phyloP scores from a whole-genome alignment of 2,113 vertebrate species.

The Bubo blakistoni region DNA sequence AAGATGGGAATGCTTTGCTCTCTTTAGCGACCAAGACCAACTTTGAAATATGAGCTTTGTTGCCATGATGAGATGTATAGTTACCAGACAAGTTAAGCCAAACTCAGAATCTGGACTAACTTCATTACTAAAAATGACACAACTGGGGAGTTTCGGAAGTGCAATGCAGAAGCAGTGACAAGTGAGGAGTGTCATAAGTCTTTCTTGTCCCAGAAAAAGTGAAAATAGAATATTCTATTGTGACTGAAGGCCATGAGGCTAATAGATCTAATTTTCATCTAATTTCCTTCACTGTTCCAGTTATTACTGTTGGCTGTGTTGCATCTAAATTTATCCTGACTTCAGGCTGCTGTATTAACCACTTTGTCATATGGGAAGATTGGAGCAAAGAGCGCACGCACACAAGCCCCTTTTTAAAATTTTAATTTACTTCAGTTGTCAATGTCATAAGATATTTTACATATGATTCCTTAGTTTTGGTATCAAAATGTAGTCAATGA shows the following conservation, averaged over 20 bases:
- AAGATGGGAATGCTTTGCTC: background rate
- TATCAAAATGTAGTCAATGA: background rate
- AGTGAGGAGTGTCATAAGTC: background rate
- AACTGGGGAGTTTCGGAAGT: background rate
- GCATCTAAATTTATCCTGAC: background rate
- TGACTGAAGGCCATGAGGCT: background rate
- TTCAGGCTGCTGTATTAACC: background rate
- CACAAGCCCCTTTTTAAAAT: background rate
- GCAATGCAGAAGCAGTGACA: background rate
- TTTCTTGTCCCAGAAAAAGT: background rate
- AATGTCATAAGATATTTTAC: background rate
- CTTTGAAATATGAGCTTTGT: background rate
- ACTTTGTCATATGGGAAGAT: background rate
- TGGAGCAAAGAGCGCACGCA: background rate
- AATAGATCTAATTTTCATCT: background rate
- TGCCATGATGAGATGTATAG: background rate
- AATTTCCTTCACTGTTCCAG: background rate
- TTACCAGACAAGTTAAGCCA: background rate
- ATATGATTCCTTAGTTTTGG: background rate
- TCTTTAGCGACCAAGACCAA: fast-evolving
- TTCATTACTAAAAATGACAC: background rate
- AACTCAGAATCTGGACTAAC: background rate
- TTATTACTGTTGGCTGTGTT: background rate
- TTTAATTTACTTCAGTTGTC: background rate
- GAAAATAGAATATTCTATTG: background rate